phyloP scores from a whole-genome alignment of 1,140 invertebrate species.

The Neuroterus valhalla region DNA sequence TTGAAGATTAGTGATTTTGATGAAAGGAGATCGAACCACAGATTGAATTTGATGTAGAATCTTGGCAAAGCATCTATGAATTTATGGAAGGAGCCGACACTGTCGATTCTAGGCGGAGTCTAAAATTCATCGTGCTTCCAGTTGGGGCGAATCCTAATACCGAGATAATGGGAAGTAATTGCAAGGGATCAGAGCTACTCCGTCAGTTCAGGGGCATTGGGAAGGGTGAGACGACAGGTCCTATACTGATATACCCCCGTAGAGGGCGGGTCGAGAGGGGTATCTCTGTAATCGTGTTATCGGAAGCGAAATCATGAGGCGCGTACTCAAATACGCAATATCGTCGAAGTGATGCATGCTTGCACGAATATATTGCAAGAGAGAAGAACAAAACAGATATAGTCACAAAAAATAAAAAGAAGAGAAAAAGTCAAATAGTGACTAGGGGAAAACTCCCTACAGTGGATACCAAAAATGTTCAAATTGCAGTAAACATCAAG shows the following conservation, averaged over 20 bases:
- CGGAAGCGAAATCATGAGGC: constrained; percentile 69
- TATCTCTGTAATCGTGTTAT: constrained; percentile 68
- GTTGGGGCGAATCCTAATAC: constrained; percentile 74
- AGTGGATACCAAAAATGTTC: too few species aligned
- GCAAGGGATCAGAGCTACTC: constrained; percentile 72
- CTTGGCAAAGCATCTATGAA: too few species aligned
- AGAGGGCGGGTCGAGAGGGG: constrained; percentile 55
- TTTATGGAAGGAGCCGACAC: constrained; percentile 15
- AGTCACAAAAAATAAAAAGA: neutral
- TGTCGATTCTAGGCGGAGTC: constrained; percentile 56
- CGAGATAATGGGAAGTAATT: constrained; percentile 76
- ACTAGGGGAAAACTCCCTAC: too few species aligned
- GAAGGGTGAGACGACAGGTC: constrained; percentile 55
- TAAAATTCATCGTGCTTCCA: constrained; percentile 68
- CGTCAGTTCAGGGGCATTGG: constrained; percentile 58
- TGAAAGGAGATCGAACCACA: neutral
- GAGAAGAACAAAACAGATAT: constrained; percentile 37
- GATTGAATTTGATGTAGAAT: neutral
- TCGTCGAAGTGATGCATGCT: constrained; percentile 47
- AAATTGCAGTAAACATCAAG: too few species aligned
- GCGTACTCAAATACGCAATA: constrained; percentile 70
- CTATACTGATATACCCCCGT: constrained; percentile 33
- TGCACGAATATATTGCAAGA: constrained; percentile 42
- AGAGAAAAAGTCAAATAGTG: neutral
- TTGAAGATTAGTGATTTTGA: constrained; percentile 8